phyloP scores from a whole-genome alignment of 1,140 invertebrate species.

The Drosophila tropicalis region DNA sequence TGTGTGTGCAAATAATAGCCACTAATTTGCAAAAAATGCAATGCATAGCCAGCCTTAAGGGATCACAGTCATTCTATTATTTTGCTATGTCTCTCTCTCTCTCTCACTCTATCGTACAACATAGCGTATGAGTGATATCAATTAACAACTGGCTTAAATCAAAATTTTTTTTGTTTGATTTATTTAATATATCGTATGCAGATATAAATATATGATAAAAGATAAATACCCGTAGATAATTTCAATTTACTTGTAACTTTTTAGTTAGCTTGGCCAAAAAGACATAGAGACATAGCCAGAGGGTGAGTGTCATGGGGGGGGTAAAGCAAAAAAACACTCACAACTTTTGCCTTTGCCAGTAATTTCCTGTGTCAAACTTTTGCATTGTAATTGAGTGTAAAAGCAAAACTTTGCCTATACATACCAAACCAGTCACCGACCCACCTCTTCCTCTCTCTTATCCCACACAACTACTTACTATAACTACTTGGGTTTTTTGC shows the following conservation, averaged over 20 bases:
- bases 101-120: neutral
- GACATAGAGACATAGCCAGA: too few species aligned
- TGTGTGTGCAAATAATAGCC: slow-evolving; percentile 21
- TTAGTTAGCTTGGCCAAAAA: neutral
- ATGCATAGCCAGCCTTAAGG: neutral
- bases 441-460: neutral
- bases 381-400: slow-evolving; percentile 81
- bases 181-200: neutral
- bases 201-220: slow-evolving; percentile 23
- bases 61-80: neutral
- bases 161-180: neutral
- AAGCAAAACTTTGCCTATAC: slow-evolving; percentile 72
- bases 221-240: slow-evolving; percentile 5
- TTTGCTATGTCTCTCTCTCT: too few species aligned
- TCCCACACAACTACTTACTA: slow-evolving; percentile 3
- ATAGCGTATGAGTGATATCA: neutral
- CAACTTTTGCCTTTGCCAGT: slow-evolving; percentile 66
- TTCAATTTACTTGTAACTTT: slow-evolving; percentile 29
- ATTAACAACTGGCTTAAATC: neutral
- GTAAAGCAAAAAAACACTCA: slow-evolving; percentile 49
- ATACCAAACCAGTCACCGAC: neutral
- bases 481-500: slow-evolving; percentile 19
- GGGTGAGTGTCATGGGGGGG: too few species aligned
- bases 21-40: neutral
- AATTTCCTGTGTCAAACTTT: slow-evolving; percentile 78